Conservation (phyloP, 2,113 vertebrate species). For the Lethenteron reissneri region DNA sequence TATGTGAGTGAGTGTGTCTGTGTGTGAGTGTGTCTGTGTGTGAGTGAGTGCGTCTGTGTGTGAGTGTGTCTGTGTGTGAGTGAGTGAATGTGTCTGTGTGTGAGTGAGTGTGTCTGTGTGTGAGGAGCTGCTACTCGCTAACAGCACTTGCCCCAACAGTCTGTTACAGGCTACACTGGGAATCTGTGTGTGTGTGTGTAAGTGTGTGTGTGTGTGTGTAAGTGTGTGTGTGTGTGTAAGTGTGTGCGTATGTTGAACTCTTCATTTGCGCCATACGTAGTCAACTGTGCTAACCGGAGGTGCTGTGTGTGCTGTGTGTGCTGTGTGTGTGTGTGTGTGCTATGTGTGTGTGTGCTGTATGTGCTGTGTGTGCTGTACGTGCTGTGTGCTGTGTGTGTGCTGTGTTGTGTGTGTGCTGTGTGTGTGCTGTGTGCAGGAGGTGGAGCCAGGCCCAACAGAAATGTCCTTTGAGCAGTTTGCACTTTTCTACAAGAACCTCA, state of each 20-base stretch:
- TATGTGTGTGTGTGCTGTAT: neutral
- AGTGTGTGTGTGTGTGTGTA: no score
- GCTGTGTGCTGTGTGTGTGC: neutral
- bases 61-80: neutral
- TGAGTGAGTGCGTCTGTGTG: neutral
- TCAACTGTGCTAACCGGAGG: no score
- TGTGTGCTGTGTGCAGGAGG: constrained; percentile 24
- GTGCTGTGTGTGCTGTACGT: no score
- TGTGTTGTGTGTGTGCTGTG: neutral
- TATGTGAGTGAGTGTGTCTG: neutral
- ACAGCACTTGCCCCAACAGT: no score
- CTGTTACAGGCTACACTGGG: no score
- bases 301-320: no score
- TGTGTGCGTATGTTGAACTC: no score
- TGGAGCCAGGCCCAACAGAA: constrained; percentile 38
- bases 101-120: neutral
- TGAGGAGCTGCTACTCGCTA: no score
- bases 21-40: neutral
- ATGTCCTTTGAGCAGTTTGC: constrained; percentile 41
- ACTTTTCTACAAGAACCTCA: constrained; percentile 52
- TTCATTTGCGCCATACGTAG: no score
- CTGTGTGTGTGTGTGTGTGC: no score
- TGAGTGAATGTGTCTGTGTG: neutral
- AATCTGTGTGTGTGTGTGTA: no score
- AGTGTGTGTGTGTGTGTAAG: no score